Evolutionary conservation across 2,888 invertebrate genomes (phyloP).

Genomic region (Ditylenchus weischeri): DNA sequence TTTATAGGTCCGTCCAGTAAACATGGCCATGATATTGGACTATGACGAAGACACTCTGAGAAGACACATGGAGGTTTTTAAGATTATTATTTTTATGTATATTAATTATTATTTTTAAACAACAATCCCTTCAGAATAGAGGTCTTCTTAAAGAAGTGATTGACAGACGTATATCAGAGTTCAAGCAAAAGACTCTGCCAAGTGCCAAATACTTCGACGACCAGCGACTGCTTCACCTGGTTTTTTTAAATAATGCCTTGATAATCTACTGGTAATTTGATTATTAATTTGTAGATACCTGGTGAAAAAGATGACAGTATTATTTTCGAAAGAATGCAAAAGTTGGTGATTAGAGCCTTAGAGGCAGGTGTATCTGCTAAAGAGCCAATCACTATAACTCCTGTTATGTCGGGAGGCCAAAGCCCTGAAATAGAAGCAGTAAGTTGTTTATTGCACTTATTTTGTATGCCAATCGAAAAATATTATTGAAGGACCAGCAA

Average conservation of each 20-base stretch:
- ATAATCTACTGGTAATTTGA: neutral
- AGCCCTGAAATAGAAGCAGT: slow-evolving; percentile 19
- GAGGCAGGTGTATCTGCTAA: slow-evolving; percentile 41
- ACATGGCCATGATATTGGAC: slow-evolving; percentile 58
- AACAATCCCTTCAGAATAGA: neutral
- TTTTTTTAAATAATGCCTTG: slow-evolving; percentile 17
- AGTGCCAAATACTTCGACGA: slow-evolving; percentile 59
- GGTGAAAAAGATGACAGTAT: slow-evolving; percentile 56
- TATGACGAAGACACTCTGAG: slow-evolving; percentile 57
- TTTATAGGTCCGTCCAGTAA: slow-evolving; percentile 41
- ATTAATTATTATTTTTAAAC: slow-evolving; percentile 9
- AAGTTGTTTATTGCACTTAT: neutral
- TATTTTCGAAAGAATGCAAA: slow-evolving; percentile 53
- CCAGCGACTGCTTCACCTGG: slow-evolving; percentile 56
- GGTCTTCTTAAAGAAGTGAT: slow-evolving; percentile 35
- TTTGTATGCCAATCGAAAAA: neutral
- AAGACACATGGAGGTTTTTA: slow-evolving; percentile 50
- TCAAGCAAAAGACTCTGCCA: slow-evolving; percentile 58
- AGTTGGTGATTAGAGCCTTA: slow-evolving; percentile 47
- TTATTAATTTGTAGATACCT: slow-evolving; percentile 46
- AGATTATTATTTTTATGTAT: neutral
- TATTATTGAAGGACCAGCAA: no score
- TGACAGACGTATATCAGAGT: slow-evolving; percentile 45
- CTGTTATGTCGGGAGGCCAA: slow-evolving; percentile 19
- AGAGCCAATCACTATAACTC: neutral